Conservation (phyloP, 35 echinoderm and acorn worm genomes). For the Acanthaster planci region DNA sequence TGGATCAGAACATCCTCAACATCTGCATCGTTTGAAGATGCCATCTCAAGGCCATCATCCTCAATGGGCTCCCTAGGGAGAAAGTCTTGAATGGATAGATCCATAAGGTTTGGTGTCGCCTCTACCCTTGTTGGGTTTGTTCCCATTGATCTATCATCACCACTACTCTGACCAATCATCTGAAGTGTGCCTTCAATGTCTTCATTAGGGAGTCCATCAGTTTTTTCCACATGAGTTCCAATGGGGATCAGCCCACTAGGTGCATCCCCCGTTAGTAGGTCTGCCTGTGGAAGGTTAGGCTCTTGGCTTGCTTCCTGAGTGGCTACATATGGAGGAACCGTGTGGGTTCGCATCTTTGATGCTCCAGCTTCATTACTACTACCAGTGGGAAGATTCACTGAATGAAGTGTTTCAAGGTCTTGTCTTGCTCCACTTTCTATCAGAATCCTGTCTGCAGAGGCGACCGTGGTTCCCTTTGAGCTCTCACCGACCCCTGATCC, state of each 20-base stretch:
- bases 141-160: background rate
- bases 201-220: conserved; percentile 40
- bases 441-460: background rate
- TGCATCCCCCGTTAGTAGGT: background rate
- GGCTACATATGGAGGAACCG: background rate
- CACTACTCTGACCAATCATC: conserved; percentile 17
- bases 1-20: conserved; percentile 89
- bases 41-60: conserved; percentile 28
- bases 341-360: background rate
- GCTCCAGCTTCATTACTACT: background rate
- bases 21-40: conserved; percentile 40
- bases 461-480: background rate
- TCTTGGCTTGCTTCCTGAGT: background rate
- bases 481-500: background rate
- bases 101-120: background rate
- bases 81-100: conserved; percentile 68
- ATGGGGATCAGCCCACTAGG: background rate
- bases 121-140: background rate
- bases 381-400: background rate
- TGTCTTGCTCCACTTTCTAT: background rate
- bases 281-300: background rate
- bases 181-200: conserved; percentile 60
- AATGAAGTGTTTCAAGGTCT: background rate
- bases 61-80: conserved; percentile 54
- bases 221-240: background rate